Evolutionary conservation across 1,140 invertebrate species (phyloP).

Genomic region (Leptoteleia sp.): DNA sequence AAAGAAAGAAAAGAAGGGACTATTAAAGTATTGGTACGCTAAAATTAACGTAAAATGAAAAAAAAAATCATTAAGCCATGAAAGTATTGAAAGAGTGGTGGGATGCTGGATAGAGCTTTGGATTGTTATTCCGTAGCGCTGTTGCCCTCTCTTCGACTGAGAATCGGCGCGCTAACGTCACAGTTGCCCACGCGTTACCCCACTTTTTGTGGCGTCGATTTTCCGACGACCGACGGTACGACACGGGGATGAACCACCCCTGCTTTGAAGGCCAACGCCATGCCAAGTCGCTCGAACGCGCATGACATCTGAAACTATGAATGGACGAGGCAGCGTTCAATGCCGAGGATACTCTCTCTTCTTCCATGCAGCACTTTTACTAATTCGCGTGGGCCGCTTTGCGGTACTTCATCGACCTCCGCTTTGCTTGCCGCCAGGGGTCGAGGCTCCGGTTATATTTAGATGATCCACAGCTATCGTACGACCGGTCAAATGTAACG

Average conservation of each 20-base stretch:
- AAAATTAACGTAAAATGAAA: no score
- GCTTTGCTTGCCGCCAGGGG: slow-evolving; percentile 36
- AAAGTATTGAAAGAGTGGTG: slow-evolving; percentile 8
- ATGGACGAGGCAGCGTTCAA: slow-evolving; percentile 64
- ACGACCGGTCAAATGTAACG: background rate
- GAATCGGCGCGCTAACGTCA: slow-evolving; percentile 39
- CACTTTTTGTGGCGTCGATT: slow-evolving; percentile 39
- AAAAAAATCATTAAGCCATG: background rate
- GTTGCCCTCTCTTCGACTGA: slow-evolving; percentile 8
- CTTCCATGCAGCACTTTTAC: slow-evolving; percentile 54
- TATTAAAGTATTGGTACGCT: no score
- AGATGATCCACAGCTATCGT: slow-evolving; percentile 27
- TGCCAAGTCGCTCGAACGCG: slow-evolving; percentile 30
- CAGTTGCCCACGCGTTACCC: slow-evolving; percentile 54
- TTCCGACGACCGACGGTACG: slow-evolving; percentile 16
- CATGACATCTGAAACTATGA: slow-evolving; percentile 65
- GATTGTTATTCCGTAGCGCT: slow-evolving; percentile 14
- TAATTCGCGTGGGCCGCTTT: slow-evolving; percentile 56
- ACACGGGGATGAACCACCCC: slow-evolving; percentile 48
- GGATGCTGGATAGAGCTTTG: background rate
- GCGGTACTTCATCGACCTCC: slow-evolving; percentile 60
- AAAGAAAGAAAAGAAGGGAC: no score
- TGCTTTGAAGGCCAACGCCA: slow-evolving; percentile 57
- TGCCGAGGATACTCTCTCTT: slow-evolving; percentile 55
- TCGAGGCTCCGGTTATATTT: slow-evolving; percentile 63